Evolutionary conservation across 2,888 invertebrate species (phyloP).

Genomic region (Tenthredo distinguenda): DNA sequence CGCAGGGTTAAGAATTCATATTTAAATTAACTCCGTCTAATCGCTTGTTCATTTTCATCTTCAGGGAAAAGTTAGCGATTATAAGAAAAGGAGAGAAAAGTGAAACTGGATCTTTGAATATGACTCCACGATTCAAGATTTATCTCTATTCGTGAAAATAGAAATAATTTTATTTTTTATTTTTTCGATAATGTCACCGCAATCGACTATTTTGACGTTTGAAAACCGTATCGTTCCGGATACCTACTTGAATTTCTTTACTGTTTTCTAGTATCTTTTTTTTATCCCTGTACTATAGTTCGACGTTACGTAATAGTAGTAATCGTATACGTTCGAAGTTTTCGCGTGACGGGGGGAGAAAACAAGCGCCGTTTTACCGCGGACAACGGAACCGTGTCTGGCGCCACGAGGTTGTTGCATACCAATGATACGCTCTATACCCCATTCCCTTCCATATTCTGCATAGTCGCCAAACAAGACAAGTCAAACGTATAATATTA

Average conservation of each 20-base stretch:
- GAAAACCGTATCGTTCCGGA: neutral
- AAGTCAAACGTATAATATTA: neutral
- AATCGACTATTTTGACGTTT: neutral
- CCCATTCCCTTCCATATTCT: neutral
- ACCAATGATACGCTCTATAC: conserved; percentile 17
- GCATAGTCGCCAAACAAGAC: conserved; percentile 34
- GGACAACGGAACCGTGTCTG: conserved; percentile 14
- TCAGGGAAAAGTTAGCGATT: neutral
- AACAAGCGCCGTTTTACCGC: conserved; percentile 30
- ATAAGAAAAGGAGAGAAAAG: neutral
- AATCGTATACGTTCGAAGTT: conserved; percentile 18
- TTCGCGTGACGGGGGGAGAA: neutral
- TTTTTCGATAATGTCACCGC: neutral
- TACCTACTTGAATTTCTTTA: neutral
- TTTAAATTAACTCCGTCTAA: neutral
- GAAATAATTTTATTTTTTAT: neutral
- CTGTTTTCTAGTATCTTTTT: conserved; percentile 43
- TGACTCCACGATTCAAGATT: neutral
- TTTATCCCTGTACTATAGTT: neutral
- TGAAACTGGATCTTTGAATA: neutral
- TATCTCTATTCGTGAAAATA: neutral
- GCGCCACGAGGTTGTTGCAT: conserved; percentile 49
- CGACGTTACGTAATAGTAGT: conserved; percentile 3
- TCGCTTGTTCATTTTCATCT: neutral
- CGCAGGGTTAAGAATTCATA: too few species aligned